These are phyloP conservation scores for Drosophila formosana DNA, from an alignment of 2,888 invertebrate genomes.

Conservation along the genomic window DNA sequence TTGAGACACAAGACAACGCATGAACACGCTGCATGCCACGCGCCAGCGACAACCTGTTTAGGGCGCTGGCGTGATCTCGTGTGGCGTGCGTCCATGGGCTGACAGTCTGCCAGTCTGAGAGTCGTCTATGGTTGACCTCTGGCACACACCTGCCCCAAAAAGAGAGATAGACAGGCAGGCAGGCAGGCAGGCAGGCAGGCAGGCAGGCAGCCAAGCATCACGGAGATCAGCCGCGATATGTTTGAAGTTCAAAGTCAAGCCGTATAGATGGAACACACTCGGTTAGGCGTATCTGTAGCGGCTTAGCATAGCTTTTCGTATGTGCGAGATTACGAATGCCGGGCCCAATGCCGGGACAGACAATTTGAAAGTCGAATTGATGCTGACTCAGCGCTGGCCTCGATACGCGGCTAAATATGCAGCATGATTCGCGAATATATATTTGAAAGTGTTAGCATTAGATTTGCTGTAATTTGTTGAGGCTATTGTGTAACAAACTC, in stretches of 20 bases:
- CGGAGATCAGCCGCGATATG: conserved; percentile 9
- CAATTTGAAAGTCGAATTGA: conserved; percentile 47
- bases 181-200: too few relatives aligned
- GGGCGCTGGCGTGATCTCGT: conserved; percentile 7
- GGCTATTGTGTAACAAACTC: conserved; percentile 38
- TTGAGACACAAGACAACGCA: background rate
- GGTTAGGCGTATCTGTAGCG: conserved; percentile 8
- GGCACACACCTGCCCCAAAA: conserved; percentile 22
- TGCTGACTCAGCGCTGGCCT: conserved; percentile 67
- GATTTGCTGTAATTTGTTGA: conserved; percentile 36
- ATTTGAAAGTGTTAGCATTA: conserved; percentile 56
- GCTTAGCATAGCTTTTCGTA: background rate
- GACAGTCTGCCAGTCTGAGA: conserved; percentile 20
- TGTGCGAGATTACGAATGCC: conserved; percentile 26
- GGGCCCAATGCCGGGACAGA: conserved; percentile 45
- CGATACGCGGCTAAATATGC: conserved; percentile 45
- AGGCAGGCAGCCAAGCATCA: background rate
- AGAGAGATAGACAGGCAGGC: background rate
- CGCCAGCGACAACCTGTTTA: conserved; percentile 30
- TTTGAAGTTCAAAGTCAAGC: conserved; percentile 74
- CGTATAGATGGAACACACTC: conserved; percentile 2
- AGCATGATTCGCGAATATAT: conserved; percentile 35
- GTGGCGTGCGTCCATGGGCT: conserved; percentile 15
- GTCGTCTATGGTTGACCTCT: conserved; percentile 29
- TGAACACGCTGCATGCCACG: conserved; percentile 15